Base-by-base conservation (phyloP, 2,888 invertebrate genomes). In the Troilus luridus region DNA sequence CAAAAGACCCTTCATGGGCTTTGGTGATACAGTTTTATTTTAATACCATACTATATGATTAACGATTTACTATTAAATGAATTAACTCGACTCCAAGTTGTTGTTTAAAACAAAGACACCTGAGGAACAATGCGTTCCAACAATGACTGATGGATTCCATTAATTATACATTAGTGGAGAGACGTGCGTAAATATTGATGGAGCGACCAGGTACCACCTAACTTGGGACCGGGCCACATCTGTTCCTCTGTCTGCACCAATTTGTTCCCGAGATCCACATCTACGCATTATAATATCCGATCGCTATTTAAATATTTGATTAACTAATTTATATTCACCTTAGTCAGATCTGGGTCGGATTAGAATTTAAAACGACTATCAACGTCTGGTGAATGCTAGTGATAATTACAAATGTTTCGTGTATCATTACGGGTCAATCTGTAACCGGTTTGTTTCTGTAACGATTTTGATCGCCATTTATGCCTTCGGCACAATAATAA, bases 271-370 rank as follows among this genome's bases (percentile, higher is more conserved):
- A 81, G 81, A 81, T 81, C 81, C 10, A 17, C 56, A 85, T 85
- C 85, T 58, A 12, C n/a, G 56, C 85, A 85, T 85, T 85, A 58
- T 85, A 54, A 85, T 85, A 56, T 58, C 85, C 85, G 6, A 85
- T 7, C 56, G 56, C 56, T n/a, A 85, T 85, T 85, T 85, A 85
- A 85, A 85, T 85, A 85, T 85, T 85, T 85, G 56, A 85, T 85
- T 85, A 85, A 54, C 85, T 85, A 85, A 56, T 85, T 85, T 85
- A 85, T 85, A 85, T 85, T 85, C 56, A n/a, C 21, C 72, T 77
- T 24, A 6, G 67, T 24, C 6, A 77, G 72, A 77, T 77, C 21
- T 85, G 56, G 10, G 27, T 6, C 85, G 56, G 56, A 85, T 56
- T 85, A 56, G 85, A 85, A 54, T n/a, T 54, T 11, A 11, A 56